Percentiles rank a stretch among this genome's conserved stretches.
Evolutionary conservation across 2,888 invertebrate species (phyloP).

Genomic region (Heliconius sara): DNA sequence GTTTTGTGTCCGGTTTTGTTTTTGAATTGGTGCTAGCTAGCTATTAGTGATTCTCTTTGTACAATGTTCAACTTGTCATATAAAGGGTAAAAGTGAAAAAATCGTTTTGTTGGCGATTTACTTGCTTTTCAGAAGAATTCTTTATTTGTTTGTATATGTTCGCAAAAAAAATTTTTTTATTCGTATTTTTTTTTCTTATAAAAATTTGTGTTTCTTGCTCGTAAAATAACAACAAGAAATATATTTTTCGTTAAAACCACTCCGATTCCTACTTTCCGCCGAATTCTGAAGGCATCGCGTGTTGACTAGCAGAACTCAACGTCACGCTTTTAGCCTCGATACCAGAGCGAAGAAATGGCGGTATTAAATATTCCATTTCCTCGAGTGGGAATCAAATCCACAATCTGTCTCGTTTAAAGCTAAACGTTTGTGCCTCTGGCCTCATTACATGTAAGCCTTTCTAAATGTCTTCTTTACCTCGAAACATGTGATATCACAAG

Average conservation of each 20-base stretch:
- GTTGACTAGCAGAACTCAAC: too few species aligned
- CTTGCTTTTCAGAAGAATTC: slow-evolving; percentile 8
- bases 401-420: too few species aligned
- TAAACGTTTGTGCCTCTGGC: too few species aligned
- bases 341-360: too few species aligned
- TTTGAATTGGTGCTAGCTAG: slow-evolving; percentile 2
- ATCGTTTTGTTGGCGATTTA: not conserved
- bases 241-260: not conserved
- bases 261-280: too few species aligned
- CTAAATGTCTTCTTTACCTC: not conserved
- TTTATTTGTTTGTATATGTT: not conserved
- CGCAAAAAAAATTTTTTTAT: not conserved
- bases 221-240: not conserved
- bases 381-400: too few species aligned
- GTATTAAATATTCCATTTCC: too few species aligned
- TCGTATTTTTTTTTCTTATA: not conserved
- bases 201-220: not conserved
- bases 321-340: too few species aligned
- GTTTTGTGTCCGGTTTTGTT: slow-evolving; percentile 6
- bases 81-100: slow-evolving; percentile 4
- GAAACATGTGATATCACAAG: not conserved
- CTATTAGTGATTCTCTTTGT: slow-evolving; percentile 21
- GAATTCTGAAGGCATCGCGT: too few species aligned
- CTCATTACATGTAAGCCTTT: not conserved
- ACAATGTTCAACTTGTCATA: slow-evolving; percentile 3